Conservation (phyloP, 2,888 invertebrate genomes). For the Colletes collaris region DNA sequence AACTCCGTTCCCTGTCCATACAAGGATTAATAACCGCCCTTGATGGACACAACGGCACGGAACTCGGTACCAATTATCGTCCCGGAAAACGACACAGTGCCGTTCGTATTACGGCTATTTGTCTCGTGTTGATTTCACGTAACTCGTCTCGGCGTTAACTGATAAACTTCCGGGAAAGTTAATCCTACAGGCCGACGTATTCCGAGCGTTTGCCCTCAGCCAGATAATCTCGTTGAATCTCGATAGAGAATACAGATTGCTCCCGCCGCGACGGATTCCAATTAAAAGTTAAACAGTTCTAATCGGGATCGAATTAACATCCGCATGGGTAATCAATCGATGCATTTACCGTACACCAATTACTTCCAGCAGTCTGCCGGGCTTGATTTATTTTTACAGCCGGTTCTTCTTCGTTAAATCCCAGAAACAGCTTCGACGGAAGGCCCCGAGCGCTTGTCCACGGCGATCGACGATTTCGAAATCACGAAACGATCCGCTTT, state of each 20-base stretch:
- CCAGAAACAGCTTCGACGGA: not conserved
- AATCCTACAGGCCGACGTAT: conserved; percentile 47
- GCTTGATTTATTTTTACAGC: conserved; percentile 23
- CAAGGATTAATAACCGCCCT: conserved; percentile 51
- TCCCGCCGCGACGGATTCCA: conserved; percentile 44
- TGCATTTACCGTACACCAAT: conserved; percentile 32
- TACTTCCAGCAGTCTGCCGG: not conserved
- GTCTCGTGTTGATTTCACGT: conserved; percentile 48
- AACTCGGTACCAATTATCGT: conserved; percentile 47
- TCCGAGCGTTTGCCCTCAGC: conserved; percentile 22
- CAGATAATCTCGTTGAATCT: conserved; percentile 40
- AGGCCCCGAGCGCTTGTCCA: not conserved
- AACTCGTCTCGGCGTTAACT: conserved; percentile 45
- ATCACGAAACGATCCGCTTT: conserved; percentile 2
- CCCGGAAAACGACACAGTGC: conserved; percentile 46
- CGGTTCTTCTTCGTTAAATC: conserved; percentile 1
- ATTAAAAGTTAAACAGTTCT: conserved; percentile 69
- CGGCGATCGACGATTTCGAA: not conserved
- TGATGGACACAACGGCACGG: conserved; percentile 43
- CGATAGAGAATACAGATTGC: conserved; percentile 54
- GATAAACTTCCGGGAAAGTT: conserved; percentile 60
- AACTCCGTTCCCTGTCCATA: conserved; percentile 21
- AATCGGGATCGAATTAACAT: conserved; percentile 61
- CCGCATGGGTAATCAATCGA: conserved; percentile 56
- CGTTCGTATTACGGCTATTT: conserved; percentile 52